Conservation (phyloP, 2,888 invertebrate species). For the Plemyria rubiginata region DNA sequence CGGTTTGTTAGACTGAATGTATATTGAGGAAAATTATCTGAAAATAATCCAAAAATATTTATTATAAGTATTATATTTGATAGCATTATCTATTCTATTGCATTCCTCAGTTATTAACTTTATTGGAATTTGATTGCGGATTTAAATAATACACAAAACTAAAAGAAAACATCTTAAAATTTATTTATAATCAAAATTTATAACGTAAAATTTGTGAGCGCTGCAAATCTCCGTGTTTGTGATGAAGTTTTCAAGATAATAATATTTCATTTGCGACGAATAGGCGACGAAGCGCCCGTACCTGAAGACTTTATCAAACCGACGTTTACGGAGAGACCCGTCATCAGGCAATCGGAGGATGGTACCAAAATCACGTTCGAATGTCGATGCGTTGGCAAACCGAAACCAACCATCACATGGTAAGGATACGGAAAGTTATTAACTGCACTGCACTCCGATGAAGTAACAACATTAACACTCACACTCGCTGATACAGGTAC, state of each 20-base stretch:
- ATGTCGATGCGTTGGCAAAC: conserved; percentile 98
- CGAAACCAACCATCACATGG: conserved; percentile 97
- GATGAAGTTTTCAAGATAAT: conserved; percentile 50
- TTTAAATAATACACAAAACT: conserved; percentile 60
- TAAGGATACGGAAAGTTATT: conserved; percentile 80
- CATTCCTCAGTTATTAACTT: conserved; percentile 77
- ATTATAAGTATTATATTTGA: conserved; percentile 57
- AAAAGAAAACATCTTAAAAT: conserved; percentile 84
- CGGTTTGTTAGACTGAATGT: conserved; percentile 67
- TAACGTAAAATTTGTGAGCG: conserved; percentile 43
- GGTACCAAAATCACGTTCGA: conserved; percentile 98
- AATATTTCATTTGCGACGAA: conserved; percentile 56
- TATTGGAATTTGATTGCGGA: conserved; percentile 59
- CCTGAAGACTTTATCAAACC: conserved; percentile 98
- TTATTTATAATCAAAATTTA: conserved; percentile 45
- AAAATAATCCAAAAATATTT: conserved; percentile 60
- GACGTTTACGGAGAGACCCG: conserved; percentile 98
- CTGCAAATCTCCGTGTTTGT: conserved; percentile 66
- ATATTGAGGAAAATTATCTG: conserved; percentile 57
- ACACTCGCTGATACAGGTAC: conserved; percentile 86
- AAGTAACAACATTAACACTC: conserved; percentile 50
- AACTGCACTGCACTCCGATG: conserved; percentile 44
- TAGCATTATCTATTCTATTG: conserved; percentile 67
- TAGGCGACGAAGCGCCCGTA: conserved; percentile 97
- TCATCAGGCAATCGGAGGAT: conserved; percentile 98